Evolutionary conservation across 2,797 vertebrate genomes (phyloP), one percentile per base, ranked within the genome.

Genomic region (Pampus argenteus): DNA sequence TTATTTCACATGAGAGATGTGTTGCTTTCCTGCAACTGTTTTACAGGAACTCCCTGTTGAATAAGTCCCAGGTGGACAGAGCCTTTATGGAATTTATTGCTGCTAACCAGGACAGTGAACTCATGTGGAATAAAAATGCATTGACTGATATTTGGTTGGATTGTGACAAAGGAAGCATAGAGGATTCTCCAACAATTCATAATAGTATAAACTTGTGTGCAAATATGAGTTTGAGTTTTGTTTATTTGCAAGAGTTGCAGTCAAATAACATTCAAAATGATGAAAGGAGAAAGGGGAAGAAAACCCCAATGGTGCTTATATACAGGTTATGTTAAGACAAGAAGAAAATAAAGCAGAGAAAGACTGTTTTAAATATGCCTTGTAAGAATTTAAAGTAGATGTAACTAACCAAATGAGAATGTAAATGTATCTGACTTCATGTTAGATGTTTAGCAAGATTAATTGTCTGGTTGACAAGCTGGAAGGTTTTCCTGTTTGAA

Each of bases 1-100:
- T 87, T 83, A 86, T 51, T 67, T 66, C 73, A 81, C 76, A 66
- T 74, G 79, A 84, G 74, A 80, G 79, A 81, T 62, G 68, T 72
- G 82, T 73, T 72, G 75, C 58, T 79, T 68, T 71, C 55, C 62
- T 82, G 63, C 68, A 57, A 62, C 55, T 45, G 65, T 50, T 86
- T 75, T 54, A 81, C 65, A 74, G 71, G 44, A 66, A 62, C 48
- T 81, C 69, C 73, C 59, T 13, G 20, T 23, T 63, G 83, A 76
- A 25, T 23, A 61, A 40, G 42, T 71, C 83, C 64, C 80, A 76
- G 68, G 78, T 82, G 85, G 59, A 59, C 29, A 29, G 5, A 23
- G 42, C 36, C 17, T 62, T 74, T 18, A 67, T 66, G 31, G 38
- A 29, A 23, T 54, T 65, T 67, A 76, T 34, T 55, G 22, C 66